Base-by-base conservation (phyloP, 2,113 vertebrate genomes). In the Choloepus hoffmanni region DNA sequence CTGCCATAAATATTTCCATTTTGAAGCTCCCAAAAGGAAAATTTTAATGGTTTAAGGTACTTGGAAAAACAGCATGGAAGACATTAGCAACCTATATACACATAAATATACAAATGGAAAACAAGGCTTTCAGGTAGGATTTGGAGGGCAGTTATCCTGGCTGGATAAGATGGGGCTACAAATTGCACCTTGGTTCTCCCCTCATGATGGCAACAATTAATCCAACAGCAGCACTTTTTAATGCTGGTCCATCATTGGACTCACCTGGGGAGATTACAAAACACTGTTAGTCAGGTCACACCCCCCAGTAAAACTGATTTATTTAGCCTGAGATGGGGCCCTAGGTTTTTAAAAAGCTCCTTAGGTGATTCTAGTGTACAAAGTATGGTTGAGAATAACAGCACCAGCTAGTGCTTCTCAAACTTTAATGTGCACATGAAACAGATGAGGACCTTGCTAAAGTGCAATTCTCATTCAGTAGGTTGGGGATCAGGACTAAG, bases 371-470 rank as follows among this genome's bases (percentile, higher is more conserved):
- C 26, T 30, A 43, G 40, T 12, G 24, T 63, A 53, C 50, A 68
- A 74, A 77, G 77, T 24, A 13, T 2, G 36, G 36, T 15, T 21
- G 43, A 78, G 68, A 50, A 30, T 2, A 36, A 13, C 43, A 50
- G 1, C 0, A 26, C 30, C 19, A 50, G n/a, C 12, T 5, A 33
- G 43, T 4, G 30, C 26, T 45, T 10, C 0, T 3, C 33, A 24
- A 67, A 86, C 30, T 48, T 73, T 21, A 45, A 24, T 7, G 33
- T 16, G 28, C 15, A 68, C 5, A 62, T 14, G 7, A 40, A 67
- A 24, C 30, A 85, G 60, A 3, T 14, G n/a, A 55, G 58, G 70
- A 53, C 45, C 15, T 45, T 6, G 21, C n/a, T 67, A 21, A 83
- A 43, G 55, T 14, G 58, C 77, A 83, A 73, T 43, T 86, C 74